Base-by-base conservation (phyloP, 30 jellyfish, hydroid and myxozoan species). In the Cassiopea xamachana region DNA sequence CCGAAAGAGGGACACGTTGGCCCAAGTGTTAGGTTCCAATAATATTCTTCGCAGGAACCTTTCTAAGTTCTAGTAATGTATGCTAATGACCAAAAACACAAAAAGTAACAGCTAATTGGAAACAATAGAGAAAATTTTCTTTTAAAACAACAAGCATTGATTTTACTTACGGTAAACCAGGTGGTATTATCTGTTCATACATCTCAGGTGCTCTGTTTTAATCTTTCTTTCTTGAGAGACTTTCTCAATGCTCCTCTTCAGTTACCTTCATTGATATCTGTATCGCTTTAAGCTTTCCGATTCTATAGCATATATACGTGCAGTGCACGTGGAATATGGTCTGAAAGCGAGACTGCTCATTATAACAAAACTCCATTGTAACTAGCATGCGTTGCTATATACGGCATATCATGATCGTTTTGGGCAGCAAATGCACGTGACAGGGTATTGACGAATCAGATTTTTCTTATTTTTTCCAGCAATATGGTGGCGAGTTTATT, bases 311-410 rank as follows among this genome's bases (percentile, higher is more conserved):
- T 47, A 64, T 64, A 55, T 55, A 55, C 64, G 64, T 55, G 43
- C 74, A 64, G 90, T 71, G 83, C 90, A 82, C 90, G 81, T 82
- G 90, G 60, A 71, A 48, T 50, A 47, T 18, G 83, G 68, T 75
- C 84, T 75, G 84, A 45, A 75, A 75, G n/a, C 84, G 84, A 75
- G 84, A 75, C 64, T 59, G 47, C 69, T 6, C 64, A 75, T 75
- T 75, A 39, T 39, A 49, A 75, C 10, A 45, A 27, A 16, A 7
- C 18, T 46, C 84, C 14, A 1, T 75, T 75, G 84, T 75, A 10
- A 46, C 39, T 27, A 46, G 27, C 46, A 69, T 17, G 84, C 74
- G 43, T 64, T 64, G 74, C 74, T 5, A 9, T 64, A 16, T 64
- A 9, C 2, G 43, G 27, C 74, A 64, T 64, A 5, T 6, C 64